Evolutionary conservation across 2,797 vertebrate species (phyloP).

Genomic region (Epinephelus malabaricus): DNA sequence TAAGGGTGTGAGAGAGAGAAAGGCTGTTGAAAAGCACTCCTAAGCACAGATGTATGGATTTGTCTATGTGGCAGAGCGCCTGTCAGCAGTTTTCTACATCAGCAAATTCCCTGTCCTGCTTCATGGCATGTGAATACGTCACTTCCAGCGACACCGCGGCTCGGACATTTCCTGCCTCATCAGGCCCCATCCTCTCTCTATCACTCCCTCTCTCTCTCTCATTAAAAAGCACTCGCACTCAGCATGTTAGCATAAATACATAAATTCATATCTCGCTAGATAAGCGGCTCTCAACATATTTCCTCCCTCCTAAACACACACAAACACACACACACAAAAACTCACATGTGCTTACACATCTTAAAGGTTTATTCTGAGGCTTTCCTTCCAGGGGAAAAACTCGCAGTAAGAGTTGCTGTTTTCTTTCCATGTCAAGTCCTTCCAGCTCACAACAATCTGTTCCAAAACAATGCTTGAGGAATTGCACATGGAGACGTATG

Average conservation of each 20-base stretch:
- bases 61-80: constrained; percentile 45
- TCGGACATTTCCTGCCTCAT: constrained; percentile 61
- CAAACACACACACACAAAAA: constrained; percentile 30
- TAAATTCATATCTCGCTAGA: constrained; percentile 56
- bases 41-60: constrained; percentile 47
- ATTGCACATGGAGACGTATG: constrained; percentile 42
- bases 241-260: constrained; percentile 71
- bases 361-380: constrained; percentile 24
- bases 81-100: constrained; percentile 68
- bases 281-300: constrained; percentile 46
- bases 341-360: constrained; percentile 14
- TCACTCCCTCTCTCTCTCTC: constrained; percentile 43
- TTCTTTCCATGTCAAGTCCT: constrained; percentile 13
- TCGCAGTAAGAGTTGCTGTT: constrained; percentile 6
- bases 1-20: background rate
- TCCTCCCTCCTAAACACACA: constrained; percentile 30
- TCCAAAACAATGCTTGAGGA: constrained; percentile 58
- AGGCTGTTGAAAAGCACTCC: constrained; percentile 18
- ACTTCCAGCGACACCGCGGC: constrained; percentile 42
- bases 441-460: constrained; percentile 41
- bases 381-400: constrained; percentile 18
- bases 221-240: constrained; percentile 69
- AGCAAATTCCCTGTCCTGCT: constrained; percentile 40
- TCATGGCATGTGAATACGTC: constrained; percentile 55
- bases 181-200: constrained; percentile 26